Evolutionary conservation across 2,797 vertebrate genomes (phyloP), one percentile per base, ranked within the genome.

Genomic region (Gephyroberyx darwinii): DNA sequence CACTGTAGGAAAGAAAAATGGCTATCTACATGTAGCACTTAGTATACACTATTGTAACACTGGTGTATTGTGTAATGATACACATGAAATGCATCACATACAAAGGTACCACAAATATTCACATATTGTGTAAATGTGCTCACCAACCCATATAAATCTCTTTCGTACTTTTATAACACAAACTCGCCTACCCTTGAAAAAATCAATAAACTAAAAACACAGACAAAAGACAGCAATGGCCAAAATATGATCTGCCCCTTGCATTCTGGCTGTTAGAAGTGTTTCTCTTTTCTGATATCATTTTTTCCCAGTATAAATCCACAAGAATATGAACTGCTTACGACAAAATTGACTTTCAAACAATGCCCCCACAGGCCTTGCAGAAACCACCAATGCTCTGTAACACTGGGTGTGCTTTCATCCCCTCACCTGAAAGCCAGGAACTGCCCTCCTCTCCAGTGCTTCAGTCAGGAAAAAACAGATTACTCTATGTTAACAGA

Each of bases 231-330:
- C 83, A 86, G 82, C 81, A 70, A 87, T 86, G 79, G 84, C 60
- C 64, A 86, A 89, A 89, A 86, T 75, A 86, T 88, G 88, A 84
- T 90, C 71, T 87, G 77, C 88, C 89, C 86, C 79, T 90, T 61
- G 31, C 75, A 80, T 90, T 92, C 85, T 85, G 81, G 75, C 72
- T 84, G 78, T 88, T 89, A 84, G 70, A 84, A 90, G 83, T 80
- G 77, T 90, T 91, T 78, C 67, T 74, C 67, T 83, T 79, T 87
- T 92, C 88, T 77, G 64, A 77, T 92, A 92, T 93, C 91, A 92
- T 94, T 94, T 93, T 94, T 81, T 78, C 72, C 84, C 93, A 90
- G 94, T 95, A 96, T 94, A 96, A 96, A 97, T 96, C 94, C 95
- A 94, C 94, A 93, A 88, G 91, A 96, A 90, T 93, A 90, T 92